Base-by-base conservation (phyloP, 2,797 vertebrate species). In the Gallirallus australis region DNA sequence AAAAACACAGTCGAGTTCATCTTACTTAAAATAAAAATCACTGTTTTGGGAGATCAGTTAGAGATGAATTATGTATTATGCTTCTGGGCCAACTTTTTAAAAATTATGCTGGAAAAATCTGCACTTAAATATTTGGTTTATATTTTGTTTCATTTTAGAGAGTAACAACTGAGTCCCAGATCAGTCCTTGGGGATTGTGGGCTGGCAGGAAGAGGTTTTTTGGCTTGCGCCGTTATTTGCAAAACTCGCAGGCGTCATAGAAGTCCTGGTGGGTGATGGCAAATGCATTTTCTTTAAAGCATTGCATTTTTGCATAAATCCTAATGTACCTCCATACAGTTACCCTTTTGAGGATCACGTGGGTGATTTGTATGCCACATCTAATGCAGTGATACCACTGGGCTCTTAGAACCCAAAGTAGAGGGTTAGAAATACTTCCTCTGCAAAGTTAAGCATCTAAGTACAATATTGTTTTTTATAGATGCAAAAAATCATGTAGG, bases 91-190 rank as follows among this genome's bases (percentile, higher is more conserved):
- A 95, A 69, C 57, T 83, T 89, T 81, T 64, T 0, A 0, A 64
- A 92, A 91, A 91, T 59, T 72, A 81, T 33, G 31, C 52, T 76
- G 78, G 86, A 93, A 94, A 95, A 93, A 68, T 86, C 52, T 86
- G 48, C 35, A 35, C 66, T 86, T 84, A 66, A 91, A 66, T 94
- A 66, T 91, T 92, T 96, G 77, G 86, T 95, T 86, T 93, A 77
- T 93, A 69, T 90, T 81, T 77, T 82, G 52, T 90, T 94, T 91
- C 82, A 79, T 93, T 94, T 94, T 94, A 82, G 83, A 77, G n/a
- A 30, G 40, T 69, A 82, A 72, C 42, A 91, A 50, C 85, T 88
- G 85, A 93, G 56, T 27, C 33, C 60, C 23, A 48, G 52, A 83
- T 86, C 70, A 83, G 73, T 94, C 80, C 33, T 35, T 80, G 68